These are phyloP conservation scores for Paelopatides confundens DNA, from an alignment of 53 echinoderm and acorn worm species.

Conservation along the genomic window DNA sequence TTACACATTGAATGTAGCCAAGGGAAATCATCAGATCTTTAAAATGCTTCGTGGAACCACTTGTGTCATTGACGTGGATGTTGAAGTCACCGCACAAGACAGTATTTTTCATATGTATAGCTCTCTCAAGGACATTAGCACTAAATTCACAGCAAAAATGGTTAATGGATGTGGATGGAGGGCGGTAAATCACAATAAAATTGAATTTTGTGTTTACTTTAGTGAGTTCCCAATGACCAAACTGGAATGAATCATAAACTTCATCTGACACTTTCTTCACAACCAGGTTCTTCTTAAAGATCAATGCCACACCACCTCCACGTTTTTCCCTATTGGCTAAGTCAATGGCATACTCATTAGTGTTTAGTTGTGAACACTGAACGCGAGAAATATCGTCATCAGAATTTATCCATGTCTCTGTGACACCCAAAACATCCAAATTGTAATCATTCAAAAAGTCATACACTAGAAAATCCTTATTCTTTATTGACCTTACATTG, in stretches of 20 bases:
- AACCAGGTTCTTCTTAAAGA: neutral
- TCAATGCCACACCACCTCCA: neutral
- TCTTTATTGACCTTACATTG: no score
- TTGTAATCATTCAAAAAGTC: no score
- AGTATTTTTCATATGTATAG: no score
- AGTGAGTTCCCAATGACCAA: neutral
- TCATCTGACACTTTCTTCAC: neutral
- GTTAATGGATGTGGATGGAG: no score
- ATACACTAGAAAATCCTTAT: no score
- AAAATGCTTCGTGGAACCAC: neutral
- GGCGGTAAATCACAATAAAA: no score
- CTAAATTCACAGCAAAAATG: no score
- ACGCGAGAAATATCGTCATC: neutral
- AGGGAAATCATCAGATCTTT: neutral
- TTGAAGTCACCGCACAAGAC: neutral
- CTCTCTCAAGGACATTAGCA: no score
- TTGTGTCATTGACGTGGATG: neutral
- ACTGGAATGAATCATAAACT: neutral
- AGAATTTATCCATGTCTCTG: neutral
- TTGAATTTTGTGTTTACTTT: no score
- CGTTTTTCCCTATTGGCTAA: neutral
- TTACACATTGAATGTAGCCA: neutral
- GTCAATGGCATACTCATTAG: neutral
- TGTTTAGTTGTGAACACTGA: neutral
- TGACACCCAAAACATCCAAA: no score